Percentiles rank a stretch among this genome's conserved stretches.
phyloP scores from a whole-genome alignment of 92 coral and sea anemone genomes.

The Heliopora coerulea region DNA sequence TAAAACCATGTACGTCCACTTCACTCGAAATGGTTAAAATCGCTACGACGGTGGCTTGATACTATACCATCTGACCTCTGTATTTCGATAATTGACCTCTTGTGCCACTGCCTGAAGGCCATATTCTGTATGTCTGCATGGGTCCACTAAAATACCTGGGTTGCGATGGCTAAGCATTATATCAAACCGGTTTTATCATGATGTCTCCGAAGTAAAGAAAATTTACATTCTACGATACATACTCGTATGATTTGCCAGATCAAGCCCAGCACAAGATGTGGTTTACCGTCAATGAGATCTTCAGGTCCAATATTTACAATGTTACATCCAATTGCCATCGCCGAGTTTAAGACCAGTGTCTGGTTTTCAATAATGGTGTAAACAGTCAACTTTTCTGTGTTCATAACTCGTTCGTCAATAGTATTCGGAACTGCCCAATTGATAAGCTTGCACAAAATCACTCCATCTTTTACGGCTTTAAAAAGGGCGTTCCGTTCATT shows the following conservation, averaged over 20 bases:
- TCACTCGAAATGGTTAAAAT: too few relatives aligned
- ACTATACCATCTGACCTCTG: too few relatives aligned
- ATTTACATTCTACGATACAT: slow-evolving; percentile 22
- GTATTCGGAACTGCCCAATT: slow-evolving; percentile 96
- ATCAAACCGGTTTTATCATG: too few relatives aligned
- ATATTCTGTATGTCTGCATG: too few relatives aligned
- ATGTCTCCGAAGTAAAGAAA: too few relatives aligned
- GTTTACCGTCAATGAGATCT: slow-evolving; percentile 83
- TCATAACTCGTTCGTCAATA: slow-evolving; percentile 90
- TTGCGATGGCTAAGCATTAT: too few relatives aligned
- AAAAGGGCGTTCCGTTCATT: slow-evolving; percentile 70
- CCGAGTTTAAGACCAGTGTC: slow-evolving; percentile 83
- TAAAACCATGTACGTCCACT: too few relatives aligned
- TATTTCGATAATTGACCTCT: too few relatives aligned
- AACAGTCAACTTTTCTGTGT: slow-evolving; percentile 81
- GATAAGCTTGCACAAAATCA: slow-evolving; percentile 82
- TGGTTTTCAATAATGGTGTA: slow-evolving; percentile 95
- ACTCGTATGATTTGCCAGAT: slow-evolving; percentile 99
- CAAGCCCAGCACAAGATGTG: slow-evolving; percentile 90
- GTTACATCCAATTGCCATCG: slow-evolving; percentile 98
- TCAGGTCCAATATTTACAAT: slow-evolving; percentile 94
- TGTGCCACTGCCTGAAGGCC: too few relatives aligned
- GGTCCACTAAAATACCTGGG: too few relatives aligned
- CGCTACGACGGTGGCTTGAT: too few relatives aligned
- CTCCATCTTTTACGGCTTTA: slow-evolving; percentile 87